Conservation (phyloP, 2,113 vertebrate species). For the Ifrita kowaldi region DNA sequence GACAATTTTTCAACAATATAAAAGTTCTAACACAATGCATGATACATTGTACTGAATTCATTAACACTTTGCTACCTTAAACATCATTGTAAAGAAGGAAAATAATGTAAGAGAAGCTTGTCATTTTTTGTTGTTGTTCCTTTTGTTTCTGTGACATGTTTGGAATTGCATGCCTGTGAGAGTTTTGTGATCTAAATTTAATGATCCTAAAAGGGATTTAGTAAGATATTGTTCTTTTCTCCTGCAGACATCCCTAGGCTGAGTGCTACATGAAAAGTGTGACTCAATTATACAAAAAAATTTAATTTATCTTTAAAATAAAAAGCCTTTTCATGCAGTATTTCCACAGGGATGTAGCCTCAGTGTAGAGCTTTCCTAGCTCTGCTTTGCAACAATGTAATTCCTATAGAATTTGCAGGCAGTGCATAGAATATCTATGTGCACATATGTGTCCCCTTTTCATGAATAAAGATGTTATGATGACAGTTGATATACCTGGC, state of each 20-base stretch:
- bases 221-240: conserved; percentile 75
- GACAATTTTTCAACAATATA: conserved; percentile 78
- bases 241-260: conserved; percentile 56
- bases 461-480: neutral
- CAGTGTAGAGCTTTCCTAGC: conserved; percentile 62
- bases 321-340: conserved; percentile 55
- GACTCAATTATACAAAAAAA: conserved; percentile 71
- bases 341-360: conserved; percentile 59
- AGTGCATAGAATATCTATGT: neutral
- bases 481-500: neutral
- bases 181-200: conserved; percentile 80
- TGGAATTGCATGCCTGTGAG: conserved; percentile 63
- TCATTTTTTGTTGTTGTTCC: conserved; percentile 66
- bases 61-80: conserved; percentile 78
- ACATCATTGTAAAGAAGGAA: conserved; percentile 64
- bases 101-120: conserved; percentile 69
- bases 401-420: conserved; percentile 62
- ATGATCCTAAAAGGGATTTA: conserved; percentile 76
- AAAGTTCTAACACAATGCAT: conserved; percentile 70
- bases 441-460: neutral
- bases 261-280: conserved; percentile 64
- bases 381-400: conserved; percentile 64
- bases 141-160: conserved; percentile 75
- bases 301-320: conserved; percentile 70
- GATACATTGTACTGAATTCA: conserved; percentile 68